Percentiles rank a stretch among this genome's conserved stretches.
Conservation (phyloP, 2,797 vertebrate species). For the Fratercula arctica region DNA sequence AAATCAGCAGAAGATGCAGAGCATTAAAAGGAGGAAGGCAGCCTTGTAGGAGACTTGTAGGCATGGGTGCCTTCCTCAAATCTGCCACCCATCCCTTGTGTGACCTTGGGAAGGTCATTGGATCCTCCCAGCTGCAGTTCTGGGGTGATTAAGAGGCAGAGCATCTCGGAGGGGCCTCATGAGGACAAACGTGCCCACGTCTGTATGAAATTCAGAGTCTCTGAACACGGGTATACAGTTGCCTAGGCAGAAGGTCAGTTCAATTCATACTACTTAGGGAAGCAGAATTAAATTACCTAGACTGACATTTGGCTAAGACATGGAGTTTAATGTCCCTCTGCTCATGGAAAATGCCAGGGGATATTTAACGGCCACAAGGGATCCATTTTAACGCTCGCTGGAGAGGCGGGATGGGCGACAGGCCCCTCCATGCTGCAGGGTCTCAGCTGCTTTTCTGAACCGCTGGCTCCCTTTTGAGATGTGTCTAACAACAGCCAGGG, state of each 20-base stretch:
- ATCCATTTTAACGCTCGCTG: neutral
- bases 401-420: accelerated
- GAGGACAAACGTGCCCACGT: neutral
- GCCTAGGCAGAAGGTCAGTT: constrained; percentile 64
- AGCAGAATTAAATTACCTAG: constrained; percentile 65
- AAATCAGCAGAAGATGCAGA: neutral
- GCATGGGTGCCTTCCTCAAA: neutral
- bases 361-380: constrained; percentile 32
- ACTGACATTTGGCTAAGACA: constrained; percentile 69
- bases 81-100: neutral
- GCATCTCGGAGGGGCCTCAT: neutral
- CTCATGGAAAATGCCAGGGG: constrained; percentile 60
- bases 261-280: constrained; percentile 66
- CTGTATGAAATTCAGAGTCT: neutral
- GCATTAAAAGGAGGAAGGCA: neutral
- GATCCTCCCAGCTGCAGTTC: neutral
- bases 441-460: constrained; percentile 16
- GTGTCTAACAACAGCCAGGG: neutral
- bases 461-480: neutral
- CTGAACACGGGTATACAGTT: constrained; percentile 31
- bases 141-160: neutral
- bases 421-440: neutral
- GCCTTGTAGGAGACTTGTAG: neutral
- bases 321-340: constrained; percentile 62
- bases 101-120: neutral